Base-by-base conservation (phyloP, 2,113 vertebrate species). In the Bos indicus region DNA sequence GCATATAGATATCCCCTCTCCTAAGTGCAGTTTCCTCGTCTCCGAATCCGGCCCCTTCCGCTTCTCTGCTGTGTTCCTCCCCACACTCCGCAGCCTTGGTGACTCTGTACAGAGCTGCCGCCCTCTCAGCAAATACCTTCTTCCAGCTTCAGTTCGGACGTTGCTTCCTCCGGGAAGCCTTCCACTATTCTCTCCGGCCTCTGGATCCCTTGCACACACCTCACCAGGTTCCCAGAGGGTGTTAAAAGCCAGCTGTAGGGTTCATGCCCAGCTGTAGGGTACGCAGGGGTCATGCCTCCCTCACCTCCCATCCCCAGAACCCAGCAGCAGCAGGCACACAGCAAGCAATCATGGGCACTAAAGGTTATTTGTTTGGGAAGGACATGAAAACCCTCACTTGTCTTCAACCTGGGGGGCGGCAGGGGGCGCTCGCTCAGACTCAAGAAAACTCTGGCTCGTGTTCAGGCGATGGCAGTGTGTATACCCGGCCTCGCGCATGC, bases 401-500 rank as follows among this genome's bases (percentile, higher is more conserved):
- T n/a, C 16, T 52, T 40, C 12, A 19, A 51, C 40, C 71, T 25
- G 8, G 43, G n/a, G 4, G 5, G 0, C 0, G 2, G 43, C n/a
- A n/a, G 2, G 5, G 0, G 26, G 30, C 1, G 5, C 59, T 46
- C 1, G 3, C 21, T 10, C 1, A 3, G 91, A 2, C 84, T 91
- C 94, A 82, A 93, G 96, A 98, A 98, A 97, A 97, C 77, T 97
- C 97, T 92, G 91, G 81, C 96, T 98, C 48, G 67, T 67, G 90
- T 93, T 97, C 28, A 95, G 86, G 91, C 54, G 94, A 95, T 2
- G 81, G 74, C 67, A 96, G 83, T 93, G 82, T 88, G 94, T 56
- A 43, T 25, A 77, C 30, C 30, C 33, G 91, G 90, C 56, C 36
- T 9, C 1, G 6, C 43, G 95, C 71, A 23, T 6, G 46, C 51